phyloP scores from a whole-genome alignment of 2,113 vertebrate genomes.

The Pelmatolapia mariae region DNA sequence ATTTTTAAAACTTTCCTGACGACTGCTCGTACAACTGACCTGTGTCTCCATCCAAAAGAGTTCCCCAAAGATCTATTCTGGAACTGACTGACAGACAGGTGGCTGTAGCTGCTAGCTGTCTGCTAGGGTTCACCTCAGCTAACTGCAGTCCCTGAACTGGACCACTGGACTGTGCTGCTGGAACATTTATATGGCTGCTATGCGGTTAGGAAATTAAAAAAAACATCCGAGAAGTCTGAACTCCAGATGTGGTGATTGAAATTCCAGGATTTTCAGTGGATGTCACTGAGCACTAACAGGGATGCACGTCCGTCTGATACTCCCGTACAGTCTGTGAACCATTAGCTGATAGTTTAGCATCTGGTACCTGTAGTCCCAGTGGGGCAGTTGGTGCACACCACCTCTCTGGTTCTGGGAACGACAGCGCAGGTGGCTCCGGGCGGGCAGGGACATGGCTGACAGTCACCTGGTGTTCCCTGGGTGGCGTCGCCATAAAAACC shows the following conservation, averaged over 20 bases:
- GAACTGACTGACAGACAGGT: no score
- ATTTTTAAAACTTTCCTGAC: no score
- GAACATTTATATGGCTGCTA: not conserved
- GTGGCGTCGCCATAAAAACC: slow-evolving; percentile 92
- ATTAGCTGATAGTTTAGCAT: fast-evolving
- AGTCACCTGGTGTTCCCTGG: slow-evolving; percentile 73
- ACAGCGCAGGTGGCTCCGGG: slow-evolving; percentile 83
- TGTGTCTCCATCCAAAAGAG: no score
- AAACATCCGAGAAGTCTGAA: not conserved
- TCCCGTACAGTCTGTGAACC: not conserved
- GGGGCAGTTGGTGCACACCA: slow-evolving; percentile 95
- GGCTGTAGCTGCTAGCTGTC: no score
- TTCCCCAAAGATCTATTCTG: no score
- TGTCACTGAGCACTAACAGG: not conserved
- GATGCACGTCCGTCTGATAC: not conserved
- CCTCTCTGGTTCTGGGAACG: slow-evolving; percentile 84
- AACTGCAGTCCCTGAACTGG: no score
- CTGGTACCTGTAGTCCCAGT: slow-evolving; percentile 84
- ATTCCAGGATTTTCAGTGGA: not conserved
- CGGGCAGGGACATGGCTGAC: slow-evolving; percentile 87
- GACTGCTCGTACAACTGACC: no score
- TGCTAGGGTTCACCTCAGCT: no score
- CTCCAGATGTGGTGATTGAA: not conserved
- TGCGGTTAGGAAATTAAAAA: not conserved
- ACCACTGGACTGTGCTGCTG: no score